Evolutionary conservation across 92 coral and sea anemone genomes (phyloP).

Genomic region (Siderastrea radians): DNA sequence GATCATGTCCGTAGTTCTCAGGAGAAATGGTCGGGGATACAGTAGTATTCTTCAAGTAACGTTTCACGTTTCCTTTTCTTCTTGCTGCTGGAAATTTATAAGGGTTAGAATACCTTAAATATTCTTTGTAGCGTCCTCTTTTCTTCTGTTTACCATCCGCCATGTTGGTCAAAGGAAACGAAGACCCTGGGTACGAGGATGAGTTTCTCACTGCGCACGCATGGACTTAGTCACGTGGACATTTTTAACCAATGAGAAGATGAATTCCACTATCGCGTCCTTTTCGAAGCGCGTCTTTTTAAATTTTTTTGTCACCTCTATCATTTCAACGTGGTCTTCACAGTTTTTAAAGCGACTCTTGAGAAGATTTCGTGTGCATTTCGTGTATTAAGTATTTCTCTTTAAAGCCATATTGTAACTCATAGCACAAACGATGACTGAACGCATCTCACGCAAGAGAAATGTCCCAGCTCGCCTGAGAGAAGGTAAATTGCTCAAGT

Average conservation of each 20-base stretch:
- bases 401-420: background rate
- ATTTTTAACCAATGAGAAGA: conserved; percentile 28
- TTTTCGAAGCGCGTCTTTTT: background rate
- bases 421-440: conserved; percentile 31
- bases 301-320: background rate
- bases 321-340: background rate
- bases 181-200: background rate
- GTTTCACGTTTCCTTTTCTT: conserved; percentile 4
- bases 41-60: background rate
- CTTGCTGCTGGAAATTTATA: conserved; percentile 21
- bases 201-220: background rate
- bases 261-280: conserved; percentile 15
- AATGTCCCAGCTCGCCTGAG: conserved; percentile 51
- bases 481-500: conserved; percentile 36
- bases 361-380: background rate
- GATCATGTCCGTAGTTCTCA: background rate
- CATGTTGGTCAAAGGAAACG: background rate
- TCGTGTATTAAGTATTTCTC: background rate
- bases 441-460: conserved; percentile 44
- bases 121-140: conserved; percentile 1
- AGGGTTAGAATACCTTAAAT: background rate
- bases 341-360: background rate
- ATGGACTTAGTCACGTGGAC: conserved; percentile 26
- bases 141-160: conserved; percentile 16
- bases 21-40: background rate